A percentile compares a stretch with the other conserved stretches of the same genome.
These are phyloP conservation scores for Scaptomyza graminum DNA, from an alignment of 1,140 invertebrate genomes.

Conservation along the genomic window DNA sequence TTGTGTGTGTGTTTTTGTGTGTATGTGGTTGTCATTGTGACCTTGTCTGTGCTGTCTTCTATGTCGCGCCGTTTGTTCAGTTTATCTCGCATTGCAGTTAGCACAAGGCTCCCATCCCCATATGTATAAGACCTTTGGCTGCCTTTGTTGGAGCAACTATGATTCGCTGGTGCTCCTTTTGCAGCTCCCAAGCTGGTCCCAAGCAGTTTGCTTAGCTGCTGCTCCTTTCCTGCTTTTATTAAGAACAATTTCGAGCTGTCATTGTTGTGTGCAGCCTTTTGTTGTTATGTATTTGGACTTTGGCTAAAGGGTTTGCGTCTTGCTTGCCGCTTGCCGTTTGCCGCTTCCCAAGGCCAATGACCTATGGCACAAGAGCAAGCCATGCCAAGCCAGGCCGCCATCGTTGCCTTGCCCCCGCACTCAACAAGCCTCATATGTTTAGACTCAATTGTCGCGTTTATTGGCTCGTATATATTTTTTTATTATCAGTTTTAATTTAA, in stretches of 20 bases:
- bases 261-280: slow-evolving; percentile 52
- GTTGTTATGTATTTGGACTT: slow-evolving; percentile 71
- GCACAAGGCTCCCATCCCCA: background rate
- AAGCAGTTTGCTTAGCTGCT: slow-evolving; percentile 3
- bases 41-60: slow-evolving; percentile 50
- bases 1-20: too few species aligned
- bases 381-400: too few species aligned
- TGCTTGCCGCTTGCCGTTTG: slow-evolving; percentile 2
- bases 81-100: slow-evolving; percentile 76
- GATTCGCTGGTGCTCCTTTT: slow-evolving; percentile 22
- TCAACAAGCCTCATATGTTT: slow-evolving; percentile 7
- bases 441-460: slow-evolving; percentile 53
- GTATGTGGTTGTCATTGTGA: slow-evolving; percentile 18
- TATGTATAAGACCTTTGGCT: slow-evolving; percentile 20
- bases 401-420: background rate
- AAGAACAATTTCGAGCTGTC: slow-evolving; percentile 23
- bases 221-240: slow-evolving; percentile 18
- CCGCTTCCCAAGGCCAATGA: slow-evolving; percentile 44
- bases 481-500: slow-evolving; percentile 81
- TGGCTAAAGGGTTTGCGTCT: slow-evolving; percentile 35
- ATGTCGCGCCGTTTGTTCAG: slow-evolving; percentile 68
- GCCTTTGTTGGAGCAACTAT: slow-evolving; percentile 48
- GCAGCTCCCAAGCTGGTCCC: slow-evolving; percentile 11
- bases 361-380: slow-evolving; percentile 17
- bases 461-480: slow-evolving; percentile 80